phyloP scores from a whole-genome alignment of 2,888 invertebrate genomes.

The Ceriagrion tenellum region DNA sequence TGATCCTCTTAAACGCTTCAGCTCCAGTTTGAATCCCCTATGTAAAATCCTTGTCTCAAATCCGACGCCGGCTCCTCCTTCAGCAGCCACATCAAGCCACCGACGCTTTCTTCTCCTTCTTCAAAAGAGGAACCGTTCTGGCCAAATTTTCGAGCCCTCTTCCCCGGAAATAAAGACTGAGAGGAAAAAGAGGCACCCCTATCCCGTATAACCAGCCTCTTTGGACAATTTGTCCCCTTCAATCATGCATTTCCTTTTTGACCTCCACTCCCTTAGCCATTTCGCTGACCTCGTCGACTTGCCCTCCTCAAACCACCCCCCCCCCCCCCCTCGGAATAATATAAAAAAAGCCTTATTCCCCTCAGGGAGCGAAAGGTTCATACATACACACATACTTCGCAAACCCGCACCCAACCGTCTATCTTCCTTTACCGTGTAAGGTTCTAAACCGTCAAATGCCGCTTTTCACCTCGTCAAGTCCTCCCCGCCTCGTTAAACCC shows the following conservation, averaged over 20 bases:
- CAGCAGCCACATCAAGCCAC: not conserved
- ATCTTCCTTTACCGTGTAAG: not conserved
- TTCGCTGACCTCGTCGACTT: not conserved
- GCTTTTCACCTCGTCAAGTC: not conserved
- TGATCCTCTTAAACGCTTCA: not conserved
- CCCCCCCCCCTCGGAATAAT: not conserved
- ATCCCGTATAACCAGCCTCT: not conserved
- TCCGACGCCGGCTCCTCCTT: not conserved
- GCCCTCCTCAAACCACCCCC: not conserved
- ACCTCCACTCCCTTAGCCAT: not conserved
- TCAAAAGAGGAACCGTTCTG: not conserved
- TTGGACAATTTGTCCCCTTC: conserved; percentile 1
- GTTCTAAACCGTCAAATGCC: not conserved
- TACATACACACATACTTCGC: not conserved
- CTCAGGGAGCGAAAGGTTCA: too few species aligned
- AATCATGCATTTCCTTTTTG: not conserved
- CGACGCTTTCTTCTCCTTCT: not conserved
- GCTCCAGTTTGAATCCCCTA: not conserved
- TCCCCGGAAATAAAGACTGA: not conserved
- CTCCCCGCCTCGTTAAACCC: not conserved
- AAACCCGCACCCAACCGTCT: not conserved
- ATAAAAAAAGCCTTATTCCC: not conserved
- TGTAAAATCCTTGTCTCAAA: not conserved
- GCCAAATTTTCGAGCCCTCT: not conserved
- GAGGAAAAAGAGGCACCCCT: not conserved